Base-by-base conservation (phyloP, 1,140 invertebrate genomes). In the Drosophila ironensis region DNA sequence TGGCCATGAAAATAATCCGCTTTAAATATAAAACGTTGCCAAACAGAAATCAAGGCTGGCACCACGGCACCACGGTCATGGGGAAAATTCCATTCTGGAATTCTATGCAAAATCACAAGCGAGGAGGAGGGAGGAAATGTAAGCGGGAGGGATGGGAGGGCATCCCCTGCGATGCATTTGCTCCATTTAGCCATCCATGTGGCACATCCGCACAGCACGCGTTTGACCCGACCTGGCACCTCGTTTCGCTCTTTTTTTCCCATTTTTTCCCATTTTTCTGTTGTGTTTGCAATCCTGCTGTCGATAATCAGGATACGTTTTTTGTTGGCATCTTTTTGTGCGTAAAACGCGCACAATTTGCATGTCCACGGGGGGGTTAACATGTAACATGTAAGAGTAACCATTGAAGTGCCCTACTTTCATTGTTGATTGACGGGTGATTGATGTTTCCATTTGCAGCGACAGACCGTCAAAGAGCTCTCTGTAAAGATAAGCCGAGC, bases 1-100 rank as follows among this genome's bases (percentile, higher is more conserved):
- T 75, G 56, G 38, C 27, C 54, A 75, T 63, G 70, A 87, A 82
- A 88, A 80, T 88, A 88, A 88, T 88, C 84, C 78, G 84, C 84
- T 88, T 88, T 88, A 71, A 84, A 59, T 72, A 68, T 52, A 87
- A 87, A 86, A 86, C 52, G 67, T 63, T 72, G 81, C 72, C 64
- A 81, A 77, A 84, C 64, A 60, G 56, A 72, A 75, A 81, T 64
- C 69, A 63, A 61, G 50, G 66, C 67, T 71, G 28, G 3, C 3
- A 28, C 27, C 27, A 28, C 27, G 27, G n/a, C n/a, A 33, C 30
- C 45, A 44, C 44, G 33, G 63, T 69, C 42, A 54, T 67, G 50
- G 37, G 64, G 38, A 57, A 69, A 61, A 56, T 60, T 57, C 16
- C 51, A 25, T 4, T 1, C 27, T 37, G 9, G 27, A 51, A 33